A percentile compares a stretch with the other conserved stretches of the same genome.
Evolutionary conservation across 2,888 invertebrate species (phyloP).

Genomic region (Nebria brevicollis): DNA sequence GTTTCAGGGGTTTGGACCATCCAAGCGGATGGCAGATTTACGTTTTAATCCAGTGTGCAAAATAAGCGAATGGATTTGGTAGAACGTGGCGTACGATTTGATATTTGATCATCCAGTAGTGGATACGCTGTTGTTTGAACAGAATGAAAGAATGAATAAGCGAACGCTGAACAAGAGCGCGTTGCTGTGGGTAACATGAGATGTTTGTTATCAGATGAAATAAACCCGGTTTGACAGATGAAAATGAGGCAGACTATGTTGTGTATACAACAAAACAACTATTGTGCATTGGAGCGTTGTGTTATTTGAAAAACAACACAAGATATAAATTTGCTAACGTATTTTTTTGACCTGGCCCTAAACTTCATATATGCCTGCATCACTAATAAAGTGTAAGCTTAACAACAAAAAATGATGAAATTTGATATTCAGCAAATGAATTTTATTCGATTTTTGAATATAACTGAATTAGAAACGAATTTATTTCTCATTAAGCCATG

Average conservation of each 20-base stretch:
- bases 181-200: slow-evolving; percentile 52
- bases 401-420: too few relatives aligned
- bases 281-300: neutral
- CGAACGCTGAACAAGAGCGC: slow-evolving; percentile 13
- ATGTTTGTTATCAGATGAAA: slow-evolving; percentile 55
- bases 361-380: too few relatives aligned
- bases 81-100: slow-evolving; percentile 3
- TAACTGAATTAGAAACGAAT: slow-evolving; percentile 8
- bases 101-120: slow-evolving; percentile 2
- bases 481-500: slow-evolving; percentile 36
- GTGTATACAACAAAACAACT: neutral
- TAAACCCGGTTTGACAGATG: slow-evolving; percentile 50
- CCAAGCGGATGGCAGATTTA: neutral
- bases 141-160: slow-evolving; percentile 5
- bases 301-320: neutral
- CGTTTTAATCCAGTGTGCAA: slow-evolving; percentile 8
- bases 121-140: neutral
- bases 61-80: neutral
- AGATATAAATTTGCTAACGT: neutral
- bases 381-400: too few relatives aligned
- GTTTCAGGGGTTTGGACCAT: neutral
- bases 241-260: neutral
- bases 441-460: neutral
- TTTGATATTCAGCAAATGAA: too few relatives aligned
- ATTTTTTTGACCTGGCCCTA: neutral